Conservation (phyloP, 2,113 vertebrate genomes). For the Notarius quadriscutis region DNA sequence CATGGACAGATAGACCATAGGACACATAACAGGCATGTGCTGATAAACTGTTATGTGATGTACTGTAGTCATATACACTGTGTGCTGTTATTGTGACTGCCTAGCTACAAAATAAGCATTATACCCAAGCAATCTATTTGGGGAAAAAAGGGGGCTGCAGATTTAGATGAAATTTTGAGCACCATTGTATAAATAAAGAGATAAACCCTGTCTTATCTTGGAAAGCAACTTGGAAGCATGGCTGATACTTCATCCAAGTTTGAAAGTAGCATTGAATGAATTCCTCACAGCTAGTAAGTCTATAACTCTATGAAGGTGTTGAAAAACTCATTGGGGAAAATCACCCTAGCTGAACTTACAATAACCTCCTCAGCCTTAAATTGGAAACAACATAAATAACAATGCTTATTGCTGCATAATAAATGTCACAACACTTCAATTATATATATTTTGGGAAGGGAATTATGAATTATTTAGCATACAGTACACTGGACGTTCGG, state of each 20-base stretch:
- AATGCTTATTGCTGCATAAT: conserved; percentile 12
- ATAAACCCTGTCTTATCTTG: background rate
- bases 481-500: background rate
- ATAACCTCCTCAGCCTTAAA: background rate
- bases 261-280: background rate
- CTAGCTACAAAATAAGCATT: background rate
- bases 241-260: conserved; percentile 2
- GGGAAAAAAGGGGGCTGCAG: background rate
- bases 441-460: background rate
- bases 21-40: background rate
- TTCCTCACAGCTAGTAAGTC: background rate
- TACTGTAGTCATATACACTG: background rate
- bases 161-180: background rate
- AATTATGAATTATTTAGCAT: conserved; percentile 16
- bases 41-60: background rate
- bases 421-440: background rate
- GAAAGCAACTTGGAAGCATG: background rate
- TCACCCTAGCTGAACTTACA: background rate
- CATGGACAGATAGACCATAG: conserved; percentile 56
- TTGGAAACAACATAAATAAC: background rate
- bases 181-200: conserved; percentile 3
- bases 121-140: background rate
- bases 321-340: background rate
- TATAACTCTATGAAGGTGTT: background rate
- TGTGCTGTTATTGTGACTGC: background rate